phyloP scores from a whole-genome alignment of 2,797 vertebrate species.

The Australoheros facetus region DNA sequence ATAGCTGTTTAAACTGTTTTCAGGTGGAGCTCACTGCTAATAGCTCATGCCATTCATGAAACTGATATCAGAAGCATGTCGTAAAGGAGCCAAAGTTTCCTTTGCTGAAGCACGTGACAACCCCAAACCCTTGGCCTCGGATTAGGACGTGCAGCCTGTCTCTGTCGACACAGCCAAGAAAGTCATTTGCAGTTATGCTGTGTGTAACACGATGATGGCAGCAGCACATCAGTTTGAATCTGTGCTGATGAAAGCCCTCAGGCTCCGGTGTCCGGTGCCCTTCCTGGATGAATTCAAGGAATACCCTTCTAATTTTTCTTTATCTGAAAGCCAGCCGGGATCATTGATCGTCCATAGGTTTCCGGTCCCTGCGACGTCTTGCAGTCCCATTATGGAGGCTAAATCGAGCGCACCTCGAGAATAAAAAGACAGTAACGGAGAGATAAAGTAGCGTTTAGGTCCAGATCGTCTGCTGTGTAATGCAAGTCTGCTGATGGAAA shows the following conservation, averaged over 20 bases:
- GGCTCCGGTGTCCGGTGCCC: conserved; percentile 28
- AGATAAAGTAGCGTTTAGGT: conserved; percentile 50
- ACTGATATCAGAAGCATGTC: neutral
- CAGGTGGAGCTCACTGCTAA: too few species aligned
- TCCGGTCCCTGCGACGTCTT: conserved; percentile 19
- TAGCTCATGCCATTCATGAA: neutral
- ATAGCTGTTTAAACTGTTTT: neutral
- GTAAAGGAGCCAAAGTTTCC: neutral
- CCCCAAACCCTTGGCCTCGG: neutral
- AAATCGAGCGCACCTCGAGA: conserved; percentile 33
- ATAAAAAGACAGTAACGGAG: conserved; percentile 30
- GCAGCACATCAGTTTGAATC: conserved; percentile 21
- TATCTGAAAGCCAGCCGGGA: conserved; percentile 18
- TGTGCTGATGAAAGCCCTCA: neutral
- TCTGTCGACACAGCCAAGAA: conserved; percentile 16
- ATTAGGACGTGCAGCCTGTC: neutral
- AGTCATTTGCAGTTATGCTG: conserved; percentile 10
- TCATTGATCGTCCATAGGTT: conserved; percentile 57
- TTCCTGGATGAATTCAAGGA: conserved; percentile 46
- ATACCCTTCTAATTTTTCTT: conserved; percentile 32
- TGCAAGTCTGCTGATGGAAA: conserved; percentile 34
- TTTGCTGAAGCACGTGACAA: neutral
- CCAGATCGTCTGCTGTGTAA: conserved; percentile 41
- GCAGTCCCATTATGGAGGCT: conserved; percentile 35
- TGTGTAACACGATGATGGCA: conserved; percentile 41